These are phyloP conservation scores for Amphibalanus amphitrite DNA, from an alignment of 1,140 invertebrate genomes.

Conservation along the genomic window DNA sequence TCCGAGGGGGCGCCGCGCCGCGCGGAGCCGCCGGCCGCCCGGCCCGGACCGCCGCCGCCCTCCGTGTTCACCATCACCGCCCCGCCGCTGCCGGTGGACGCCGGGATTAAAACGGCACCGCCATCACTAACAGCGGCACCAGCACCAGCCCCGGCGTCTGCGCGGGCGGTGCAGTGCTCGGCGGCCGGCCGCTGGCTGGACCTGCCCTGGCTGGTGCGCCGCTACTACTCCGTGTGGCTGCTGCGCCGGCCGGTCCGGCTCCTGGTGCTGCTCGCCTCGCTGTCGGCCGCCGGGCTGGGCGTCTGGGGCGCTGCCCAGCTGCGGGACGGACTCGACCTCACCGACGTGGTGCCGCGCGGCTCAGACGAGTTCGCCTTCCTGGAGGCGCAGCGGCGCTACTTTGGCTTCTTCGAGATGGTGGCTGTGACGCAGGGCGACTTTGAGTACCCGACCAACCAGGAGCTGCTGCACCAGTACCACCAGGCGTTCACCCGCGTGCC, in stretches of 20 bases:
- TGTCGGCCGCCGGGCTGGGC: constrained; percentile 38
- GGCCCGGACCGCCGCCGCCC: too few species aligned
- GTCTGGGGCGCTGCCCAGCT: constrained; percentile 46
- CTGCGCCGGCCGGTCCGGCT: constrained; percentile 31
- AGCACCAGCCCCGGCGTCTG: too few species aligned
- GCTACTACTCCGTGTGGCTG: constrained; percentile 30
- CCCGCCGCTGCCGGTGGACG: too few species aligned
- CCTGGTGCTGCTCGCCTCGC: constrained; percentile 39
- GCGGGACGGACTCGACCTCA: constrained; percentile 65
- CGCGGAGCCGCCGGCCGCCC: too few species aligned
- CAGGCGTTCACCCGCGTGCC: constrained; percentile 74
- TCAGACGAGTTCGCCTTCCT: constrained; percentile 87
- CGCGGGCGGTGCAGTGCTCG: too few species aligned
- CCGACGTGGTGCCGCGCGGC: constrained; percentile 79
- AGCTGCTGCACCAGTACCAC: constrained; percentile 81
- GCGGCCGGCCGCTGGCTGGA: constrained; percentile 19
- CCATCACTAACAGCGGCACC: too few species aligned
- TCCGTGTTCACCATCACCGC: not conserved
- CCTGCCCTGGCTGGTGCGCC: constrained; percentile 28
- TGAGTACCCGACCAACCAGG: constrained; percentile 91
- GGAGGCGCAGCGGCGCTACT: constrained; percentile 74
- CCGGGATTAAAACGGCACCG: too few species aligned
- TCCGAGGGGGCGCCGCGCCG: too few species aligned
- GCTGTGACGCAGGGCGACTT: constrained; percentile 88
- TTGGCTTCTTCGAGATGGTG: constrained; percentile 96